Evolutionary conservation across 2,888 invertebrate genomes (phyloP).

Genomic region (Drosophila nigricruria): DNA sequence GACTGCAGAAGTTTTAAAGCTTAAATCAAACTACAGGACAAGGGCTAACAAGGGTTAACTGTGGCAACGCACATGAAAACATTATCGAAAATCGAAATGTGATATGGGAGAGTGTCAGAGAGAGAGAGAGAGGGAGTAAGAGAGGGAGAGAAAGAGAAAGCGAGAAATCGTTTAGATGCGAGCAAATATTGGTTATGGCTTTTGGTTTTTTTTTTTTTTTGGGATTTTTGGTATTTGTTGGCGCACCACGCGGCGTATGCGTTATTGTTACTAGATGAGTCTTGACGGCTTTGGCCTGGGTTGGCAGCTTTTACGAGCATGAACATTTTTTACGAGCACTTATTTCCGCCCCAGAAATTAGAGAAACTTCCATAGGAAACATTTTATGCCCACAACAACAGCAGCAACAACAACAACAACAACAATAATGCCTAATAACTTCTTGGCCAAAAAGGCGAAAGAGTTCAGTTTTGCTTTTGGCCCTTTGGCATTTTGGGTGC

Average conservation of each 20-base stretch:
- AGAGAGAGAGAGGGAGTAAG: neutral
- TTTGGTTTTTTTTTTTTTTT: neutral
- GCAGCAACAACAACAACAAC: neutral
- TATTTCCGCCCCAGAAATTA: conserved; percentile 83
- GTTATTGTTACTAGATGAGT: conserved; percentile 34
- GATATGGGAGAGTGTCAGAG: conserved; percentile 22
- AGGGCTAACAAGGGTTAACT: conserved; percentile 8
- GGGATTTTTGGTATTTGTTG: conserved; percentile 1
- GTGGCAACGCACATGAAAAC: conserved; percentile 59
- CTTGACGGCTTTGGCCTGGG: conserved; percentile 3
- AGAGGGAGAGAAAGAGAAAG: neutral
- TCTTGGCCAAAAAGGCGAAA: conserved; percentile 40
- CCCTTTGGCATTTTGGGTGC: conserved; percentile 5
- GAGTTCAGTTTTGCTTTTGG: conserved; percentile 20
- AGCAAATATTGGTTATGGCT: conserved; percentile 21
- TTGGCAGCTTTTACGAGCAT: conserved; percentile 59
- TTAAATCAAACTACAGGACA: conserved; percentile 48
- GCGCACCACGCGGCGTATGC: conserved; percentile 17
- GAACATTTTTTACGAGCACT: conserved; percentile 80
- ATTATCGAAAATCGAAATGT: conserved; percentile 62
- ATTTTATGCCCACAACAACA: conserved; percentile 45
- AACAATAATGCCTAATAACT: conserved; percentile 50
- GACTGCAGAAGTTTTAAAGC: conserved; percentile 12
- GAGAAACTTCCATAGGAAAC: conserved; percentile 60
- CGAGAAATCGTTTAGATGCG: conserved; percentile 19